These are phyloP conservation scores for Tiliacea aurago DNA, from an alignment of 2,888 invertebrate species.

Conservation along the genomic window DNA sequence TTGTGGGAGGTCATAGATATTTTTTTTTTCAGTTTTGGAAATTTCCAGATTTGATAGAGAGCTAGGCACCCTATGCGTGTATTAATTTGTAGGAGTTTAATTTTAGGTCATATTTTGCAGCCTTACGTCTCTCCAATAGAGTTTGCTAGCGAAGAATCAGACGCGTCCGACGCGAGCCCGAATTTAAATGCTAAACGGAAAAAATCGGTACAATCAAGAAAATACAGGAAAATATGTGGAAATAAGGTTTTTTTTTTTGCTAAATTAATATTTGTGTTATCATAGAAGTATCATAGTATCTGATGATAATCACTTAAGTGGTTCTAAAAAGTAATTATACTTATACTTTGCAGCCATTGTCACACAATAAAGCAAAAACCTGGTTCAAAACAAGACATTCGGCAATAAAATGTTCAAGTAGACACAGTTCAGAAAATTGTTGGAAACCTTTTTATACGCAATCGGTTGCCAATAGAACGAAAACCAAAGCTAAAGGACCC, in stretches of 20 bases:
- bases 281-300: neutral
- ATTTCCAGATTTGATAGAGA: conserved; percentile 17
- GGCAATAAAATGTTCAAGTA: conserved; percentile 38
- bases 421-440: conserved; percentile 69
- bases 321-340: neutral
- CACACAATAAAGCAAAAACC: conserved; percentile 46
- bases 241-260: conserved; percentile 60
- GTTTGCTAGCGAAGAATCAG: conserved; percentile 77
- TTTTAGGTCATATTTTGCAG: conserved; percentile 89
- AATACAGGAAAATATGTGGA: conserved; percentile 64
- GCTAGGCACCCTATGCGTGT: conserved; percentile 22
- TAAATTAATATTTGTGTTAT: neutral
- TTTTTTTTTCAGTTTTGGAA: conserved; percentile 36
- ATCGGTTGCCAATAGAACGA: conserved; percentile 59
- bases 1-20: conserved; percentile 29
- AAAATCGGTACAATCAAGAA: conserved; percentile 66
- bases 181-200: conserved; percentile 69
- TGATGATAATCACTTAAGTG: neutral
- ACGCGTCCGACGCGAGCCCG: conserved; percentile 56
- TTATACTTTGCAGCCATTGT: conserved; percentile 45
- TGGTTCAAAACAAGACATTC: conserved; percentile 37
- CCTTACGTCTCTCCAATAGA: conserved; percentile 87
- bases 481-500: conserved; percentile 38
- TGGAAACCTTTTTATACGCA: conserved; percentile 65
- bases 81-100: conserved; percentile 72